Evolutionary conservation across 2,797 vertebrate genomes (phyloP).

Genomic region (Nyctibius grandis): DNA sequence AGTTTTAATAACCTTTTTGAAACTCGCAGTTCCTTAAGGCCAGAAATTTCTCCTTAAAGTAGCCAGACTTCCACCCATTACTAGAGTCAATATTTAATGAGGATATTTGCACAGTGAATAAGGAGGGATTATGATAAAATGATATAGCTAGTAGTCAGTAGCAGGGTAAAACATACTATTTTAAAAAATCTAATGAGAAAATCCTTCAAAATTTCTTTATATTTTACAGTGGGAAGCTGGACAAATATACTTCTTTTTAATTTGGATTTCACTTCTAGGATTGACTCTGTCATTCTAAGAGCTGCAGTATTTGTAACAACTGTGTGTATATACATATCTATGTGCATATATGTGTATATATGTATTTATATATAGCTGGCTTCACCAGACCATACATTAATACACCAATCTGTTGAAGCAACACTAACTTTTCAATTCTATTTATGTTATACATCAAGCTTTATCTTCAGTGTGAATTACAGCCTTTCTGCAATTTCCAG

Average conservation of each 20-base stretch:
- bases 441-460: slow-evolving; percentile 11
- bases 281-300: not conserved
- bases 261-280: not conserved
- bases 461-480: slow-evolving; percentile 32
- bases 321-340: not conserved
- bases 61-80: not conserved
- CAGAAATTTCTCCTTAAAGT: slow-evolving; percentile 13
- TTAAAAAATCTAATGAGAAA: not conserved
- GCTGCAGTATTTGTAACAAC: not conserved
- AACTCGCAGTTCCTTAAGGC: not conserved
- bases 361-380: not conserved
- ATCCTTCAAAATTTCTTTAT: not conserved
- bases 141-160: not conserved
- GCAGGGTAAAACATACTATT: not conserved
- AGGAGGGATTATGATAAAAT: not conserved
- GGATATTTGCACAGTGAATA: not conserved
- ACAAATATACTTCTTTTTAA: not conserved
- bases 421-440: slow-evolving; percentile 9
- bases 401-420: slow-evolving; percentile 1
- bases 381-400: not conserved
- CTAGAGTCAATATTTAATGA: not conserved
- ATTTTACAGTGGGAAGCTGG: not conserved
- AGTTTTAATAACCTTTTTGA: slow-evolving; percentile 22
- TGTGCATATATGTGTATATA: not conserved
- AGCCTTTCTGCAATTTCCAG: slow-evolving; percentile 14